These are phyloP conservation scores for Raja brachyura DNA, from an alignment of 2,113 vertebrate species.

Conservation along the genomic window DNA sequence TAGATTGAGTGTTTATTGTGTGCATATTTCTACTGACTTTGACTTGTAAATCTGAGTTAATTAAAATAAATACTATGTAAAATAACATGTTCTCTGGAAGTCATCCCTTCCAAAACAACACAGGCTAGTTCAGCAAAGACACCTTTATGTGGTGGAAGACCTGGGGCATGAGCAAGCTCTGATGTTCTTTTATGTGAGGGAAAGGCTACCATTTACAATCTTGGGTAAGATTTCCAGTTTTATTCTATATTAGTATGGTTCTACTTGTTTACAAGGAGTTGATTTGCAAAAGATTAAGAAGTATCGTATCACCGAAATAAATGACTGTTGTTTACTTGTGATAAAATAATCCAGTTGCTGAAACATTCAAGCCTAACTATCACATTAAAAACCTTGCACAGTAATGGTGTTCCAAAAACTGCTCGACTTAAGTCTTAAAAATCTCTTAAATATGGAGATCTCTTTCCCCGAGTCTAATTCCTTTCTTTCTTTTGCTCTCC, in stretches of 20 bases:
- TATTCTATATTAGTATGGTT: background rate
- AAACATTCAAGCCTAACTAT: background rate
- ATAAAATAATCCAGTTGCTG: background rate
- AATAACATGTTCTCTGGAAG: constrained; percentile 8
- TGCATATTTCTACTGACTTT: constrained; percentile 24
- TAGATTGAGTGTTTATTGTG: background rate
- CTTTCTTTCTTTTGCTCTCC: background rate
- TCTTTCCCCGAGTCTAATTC: background rate
- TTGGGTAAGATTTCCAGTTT: background rate
- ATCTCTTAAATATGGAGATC: background rate
- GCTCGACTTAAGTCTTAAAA: background rate
- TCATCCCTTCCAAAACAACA: constrained; percentile 6
- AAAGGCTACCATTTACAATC: background rate
- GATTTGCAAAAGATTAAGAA: background rate
- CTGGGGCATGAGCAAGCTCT: background rate
- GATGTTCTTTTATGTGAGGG: constrained; percentile 1
- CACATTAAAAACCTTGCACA: background rate
- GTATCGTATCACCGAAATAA: background rate
- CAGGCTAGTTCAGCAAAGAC: background rate
- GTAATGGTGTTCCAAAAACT: background rate
- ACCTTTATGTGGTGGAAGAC: background rate
- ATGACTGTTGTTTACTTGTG: background rate
- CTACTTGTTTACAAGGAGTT: background rate
- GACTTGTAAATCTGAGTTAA: constrained; percentile 21
- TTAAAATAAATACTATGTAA: constrained; percentile 17